Conservation (phyloP, 1,140 invertebrate genomes). For the Pectinophora gossypiella region DNA sequence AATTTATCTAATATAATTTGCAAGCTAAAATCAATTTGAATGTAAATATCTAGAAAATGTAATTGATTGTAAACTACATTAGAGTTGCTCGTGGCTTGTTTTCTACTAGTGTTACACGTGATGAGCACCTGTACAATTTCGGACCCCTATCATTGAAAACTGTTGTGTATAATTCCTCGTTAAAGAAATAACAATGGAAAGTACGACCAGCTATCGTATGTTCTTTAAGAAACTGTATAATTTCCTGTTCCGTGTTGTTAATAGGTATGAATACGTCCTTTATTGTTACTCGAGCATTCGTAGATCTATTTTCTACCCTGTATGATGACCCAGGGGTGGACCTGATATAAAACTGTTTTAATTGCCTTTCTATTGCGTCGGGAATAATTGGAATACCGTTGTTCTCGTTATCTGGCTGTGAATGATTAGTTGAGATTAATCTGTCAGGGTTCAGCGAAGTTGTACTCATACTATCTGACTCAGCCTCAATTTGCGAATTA, state of each 20-base stretch:
- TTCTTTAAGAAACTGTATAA: slow-evolving; percentile 17
- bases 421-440: neutral
- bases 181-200: slow-evolving; percentile 10
- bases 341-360: slow-evolving; percentile 12
- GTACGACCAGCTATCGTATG: slow-evolving; percentile 7
- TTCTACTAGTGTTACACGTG: slow-evolving; percentile 12
- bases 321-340: slow-evolving; percentile 8
- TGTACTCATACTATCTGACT: neutral
- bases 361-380: slow-evolving; percentile 11
- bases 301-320: neutral
- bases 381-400: slow-evolving; percentile 12
- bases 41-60: neutral
- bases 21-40: slow-evolving; percentile 18
- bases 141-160: slow-evolving; percentile 11
- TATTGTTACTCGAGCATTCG: slow-evolving; percentile 7
- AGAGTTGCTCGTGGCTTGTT: neutral
- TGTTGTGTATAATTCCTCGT: slow-evolving; percentile 13
- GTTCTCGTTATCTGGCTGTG: slow-evolving; percentile 6
- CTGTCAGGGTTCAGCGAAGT: neutral
- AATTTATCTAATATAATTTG: slow-evolving; percentile 15
- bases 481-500: neutral
- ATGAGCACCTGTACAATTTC: slow-evolving; percentile 15
- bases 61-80: neutral
- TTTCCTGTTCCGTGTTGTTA: slow-evolving; percentile 1
- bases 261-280: slow-evolving; percentile 5